phyloP scores from a whole-genome alignment of 1,140 invertebrate genomes.

The Meloidogyne floridensis region DNA sequence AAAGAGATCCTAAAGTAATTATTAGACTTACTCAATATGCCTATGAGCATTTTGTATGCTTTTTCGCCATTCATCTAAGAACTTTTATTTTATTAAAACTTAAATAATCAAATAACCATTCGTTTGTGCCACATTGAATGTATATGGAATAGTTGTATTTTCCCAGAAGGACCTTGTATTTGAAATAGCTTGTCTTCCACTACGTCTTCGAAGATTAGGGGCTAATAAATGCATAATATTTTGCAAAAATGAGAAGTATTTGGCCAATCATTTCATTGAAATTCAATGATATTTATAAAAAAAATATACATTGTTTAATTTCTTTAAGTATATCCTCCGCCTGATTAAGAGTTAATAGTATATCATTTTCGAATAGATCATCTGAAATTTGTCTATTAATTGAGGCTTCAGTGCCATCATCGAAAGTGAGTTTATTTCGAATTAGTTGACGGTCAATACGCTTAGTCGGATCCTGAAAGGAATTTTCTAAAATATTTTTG shows the following conservation, averaged over 20 bases:
- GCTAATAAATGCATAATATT: too few species aligned
- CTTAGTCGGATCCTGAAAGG: constrained; percentile 28
- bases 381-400: constrained; percentile 54
- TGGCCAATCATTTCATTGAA: too few species aligned
- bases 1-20: background rate
- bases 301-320: constrained; percentile 41
- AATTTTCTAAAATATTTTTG: background rate
- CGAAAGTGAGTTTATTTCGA: constrained; percentile 28
- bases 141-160: constrained; percentile 47
- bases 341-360: constrained; percentile 56
- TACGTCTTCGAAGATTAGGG: constrained; percentile 22
- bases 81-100: constrained; percentile 13
- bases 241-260: too few species aligned
- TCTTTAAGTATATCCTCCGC: constrained; percentile 55
- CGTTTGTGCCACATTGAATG: constrained; percentile 45
- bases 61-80: constrained; percentile 54
- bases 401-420: constrained; percentile 59
- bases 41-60: constrained; percentile 50
- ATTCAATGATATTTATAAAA: background rate
- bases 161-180: constrained; percentile 52
- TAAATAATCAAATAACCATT: constrained; percentile 8
- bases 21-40: constrained; percentile 48
- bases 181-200: constrained; percentile 57
- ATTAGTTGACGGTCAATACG: constrained; percentile 12
- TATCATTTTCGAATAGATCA: constrained; percentile 63